These are phyloP conservation scores for Ceyx erithaca DNA, from an alignment of 2,797 vertebrate species.

Conservation along the genomic window DNA sequence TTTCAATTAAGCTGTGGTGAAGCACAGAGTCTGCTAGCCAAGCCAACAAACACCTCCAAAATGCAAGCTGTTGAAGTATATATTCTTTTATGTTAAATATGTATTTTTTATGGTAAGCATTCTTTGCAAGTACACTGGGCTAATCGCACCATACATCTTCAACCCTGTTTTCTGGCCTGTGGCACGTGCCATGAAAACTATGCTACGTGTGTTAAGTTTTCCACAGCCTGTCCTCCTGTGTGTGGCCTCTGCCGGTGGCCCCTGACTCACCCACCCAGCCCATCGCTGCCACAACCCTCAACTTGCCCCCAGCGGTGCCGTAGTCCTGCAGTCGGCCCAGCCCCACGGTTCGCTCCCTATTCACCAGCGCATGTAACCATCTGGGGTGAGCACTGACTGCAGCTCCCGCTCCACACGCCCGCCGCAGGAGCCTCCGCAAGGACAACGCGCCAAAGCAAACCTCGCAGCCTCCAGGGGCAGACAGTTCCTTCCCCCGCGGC, in stretches of 20 bases:
- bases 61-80: background rate
- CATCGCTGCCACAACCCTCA: background rate
- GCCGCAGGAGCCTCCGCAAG: background rate
- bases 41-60: background rate
- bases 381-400: background rate
- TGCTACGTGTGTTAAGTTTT: background rate
- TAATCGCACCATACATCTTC: background rate
- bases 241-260: background rate
- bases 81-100: background rate
- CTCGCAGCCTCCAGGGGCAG: background rate
- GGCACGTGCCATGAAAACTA: background rate
- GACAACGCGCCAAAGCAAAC: background rate
- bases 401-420: background rate
- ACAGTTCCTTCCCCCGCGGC: background rate
- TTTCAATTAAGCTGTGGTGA: background rate
- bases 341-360: background rate
- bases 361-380: background rate
- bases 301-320: accelerated
- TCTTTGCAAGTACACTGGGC: background rate
- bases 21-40: background rate
- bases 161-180: background rate
- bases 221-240: background rate
- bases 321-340: background rate
- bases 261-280: background rate
- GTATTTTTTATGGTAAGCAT: too few species aligned